Evolutionary conservation across 2,888 invertebrate genomes (phyloP), one percentile per base, ranked within the genome.

Genomic region (Geotrupes spiniger): DNA sequence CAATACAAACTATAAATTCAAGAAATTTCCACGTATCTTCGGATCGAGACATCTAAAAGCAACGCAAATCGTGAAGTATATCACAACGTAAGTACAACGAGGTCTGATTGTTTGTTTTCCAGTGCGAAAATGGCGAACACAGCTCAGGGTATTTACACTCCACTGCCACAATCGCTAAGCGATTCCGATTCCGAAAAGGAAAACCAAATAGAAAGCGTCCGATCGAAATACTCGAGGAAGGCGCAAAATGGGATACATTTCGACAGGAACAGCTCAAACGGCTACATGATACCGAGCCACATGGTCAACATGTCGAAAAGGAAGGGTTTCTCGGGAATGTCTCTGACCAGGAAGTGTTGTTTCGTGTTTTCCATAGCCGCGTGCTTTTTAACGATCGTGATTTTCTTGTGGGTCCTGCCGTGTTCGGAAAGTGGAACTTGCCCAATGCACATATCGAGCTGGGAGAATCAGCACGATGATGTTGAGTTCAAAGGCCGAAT

Each of bases 141-240:
- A 12, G 58, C 74, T 49, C 78, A 78, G 70, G 78, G 77, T 58
- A 80, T 81, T 62, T 89, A 89, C 69, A 81, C 87, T 62, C 89
- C 88, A 46, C 71, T 89, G 63, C 87, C 87, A 53, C 89, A 89
- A 74, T 82, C 83, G 56, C 76, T 89, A 60, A 82, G 87, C 46
- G 89, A 89, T 71, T 86, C 87, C 0, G 86, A 88, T 62, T 87
- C 87, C 0, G 88, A 88, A 63, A 87, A 86, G 63, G 88, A 88
- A 62, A 75, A 75, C 37, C 73, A 70, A 46, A 72, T 66, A 62
- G 66, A 68, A 49, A 59, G 60, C 3, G 52, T 65, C 6, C 61
- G 56, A 31, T 51, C 59, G 16, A 60, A 55, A 36, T 29, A 25
- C 11, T 25, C 12, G 38, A 15, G 38, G 14, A 51, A 52, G 40